Conservation (phyloP, 64 coral and sea anemone genomes). For the Pocillopora verrucosa region DNA sequence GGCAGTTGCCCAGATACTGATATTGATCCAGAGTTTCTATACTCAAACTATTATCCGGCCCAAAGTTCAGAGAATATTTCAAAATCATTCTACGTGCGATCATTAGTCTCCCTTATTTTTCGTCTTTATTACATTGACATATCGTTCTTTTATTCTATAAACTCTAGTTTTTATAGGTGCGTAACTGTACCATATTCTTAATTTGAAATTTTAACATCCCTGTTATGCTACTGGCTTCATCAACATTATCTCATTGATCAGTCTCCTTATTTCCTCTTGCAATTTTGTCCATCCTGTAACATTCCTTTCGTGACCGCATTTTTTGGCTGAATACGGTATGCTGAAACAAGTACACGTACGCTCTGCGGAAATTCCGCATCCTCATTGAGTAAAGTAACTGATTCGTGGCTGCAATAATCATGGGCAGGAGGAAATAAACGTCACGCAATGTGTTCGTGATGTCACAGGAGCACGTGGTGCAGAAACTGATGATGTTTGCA, state of each 20-base stretch:
- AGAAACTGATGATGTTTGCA: constrained; percentile 55
- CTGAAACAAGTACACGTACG: constrained; percentile 1
- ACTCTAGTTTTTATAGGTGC: too few relatives aligned
- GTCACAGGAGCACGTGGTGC: constrained; percentile 47
- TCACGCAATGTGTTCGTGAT: constrained; percentile 52
- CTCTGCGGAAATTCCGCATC: constrained; percentile 63
- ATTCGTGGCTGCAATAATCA: constrained; percentile 43
- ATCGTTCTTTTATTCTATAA: too few relatives aligned
- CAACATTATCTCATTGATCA: neutral
- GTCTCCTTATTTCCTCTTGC: neutral
- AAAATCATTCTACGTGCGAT: too few relatives aligned
- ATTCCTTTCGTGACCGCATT: neutral
- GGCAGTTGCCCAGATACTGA: too few relatives aligned
- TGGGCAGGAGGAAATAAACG: constrained; percentile 33
- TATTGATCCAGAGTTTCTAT: too few relatives aligned
- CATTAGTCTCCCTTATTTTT: too few relatives aligned
- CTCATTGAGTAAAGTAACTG: constrained; percentile 68
- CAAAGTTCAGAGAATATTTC: too few relatives aligned
- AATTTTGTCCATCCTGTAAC: neutral
- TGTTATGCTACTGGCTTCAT: neutral
- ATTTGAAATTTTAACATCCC: neutral
- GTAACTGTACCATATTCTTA: too few relatives aligned
- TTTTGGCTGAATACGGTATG: neutral
- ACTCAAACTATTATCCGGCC: too few relatives aligned
- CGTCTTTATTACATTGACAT: too few relatives aligned